Base-by-base conservation (phyloP, 2,888 invertebrate genomes). In the Melinopterus prodromus region DNA sequence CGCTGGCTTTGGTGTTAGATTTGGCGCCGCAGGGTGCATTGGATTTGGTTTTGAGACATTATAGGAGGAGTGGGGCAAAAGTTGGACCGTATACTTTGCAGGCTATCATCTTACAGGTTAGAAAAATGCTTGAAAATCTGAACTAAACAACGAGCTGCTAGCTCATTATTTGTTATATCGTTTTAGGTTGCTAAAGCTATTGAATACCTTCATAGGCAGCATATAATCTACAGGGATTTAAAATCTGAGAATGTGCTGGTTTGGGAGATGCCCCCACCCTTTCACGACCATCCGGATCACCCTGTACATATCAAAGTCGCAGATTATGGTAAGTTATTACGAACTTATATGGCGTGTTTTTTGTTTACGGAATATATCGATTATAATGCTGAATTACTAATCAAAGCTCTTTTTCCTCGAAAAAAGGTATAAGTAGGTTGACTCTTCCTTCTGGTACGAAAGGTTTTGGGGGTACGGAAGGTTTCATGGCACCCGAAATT, bases 401-500 rank as follows among this genome's bases (percentile, higher is more conserved):
- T 53, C 1, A 53, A 9, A 3, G 7, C 7, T 53, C 53, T 53
- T 53, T 53, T 7, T 53, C 12, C 5, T 53, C 53, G 9, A 9
- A 9, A 53, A 53, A 85, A 93, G 94, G 97, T 77, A 98, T 98
- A 80, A 97, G 97, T 85, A 92, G 98, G 71, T 91, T 95, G 83
- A 97, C 95, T 1, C 92, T 97, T 7, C 97, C 98, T 0, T 96
- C 96, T 0, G 97, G 98, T 0, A 96, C 97, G 0, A 98, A 98
- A 88, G 99, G 99, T 0, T 99, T 99, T 90, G 99, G 99, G 0
- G 99, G 99, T 1, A 99, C 99, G 0, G 98, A 98, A 90, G 99
- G 99, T 0, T 99, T 99, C 89, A 99, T 99, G 97, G 99, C 99
- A 2, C 99, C 99, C 0, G 99, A 99, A 91, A 99, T 99, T 83